These are phyloP conservation scores for Tympanoctomys barrerae DNA, from an alignment of 2,797 vertebrate species.

Conservation along the genomic window DNA sequence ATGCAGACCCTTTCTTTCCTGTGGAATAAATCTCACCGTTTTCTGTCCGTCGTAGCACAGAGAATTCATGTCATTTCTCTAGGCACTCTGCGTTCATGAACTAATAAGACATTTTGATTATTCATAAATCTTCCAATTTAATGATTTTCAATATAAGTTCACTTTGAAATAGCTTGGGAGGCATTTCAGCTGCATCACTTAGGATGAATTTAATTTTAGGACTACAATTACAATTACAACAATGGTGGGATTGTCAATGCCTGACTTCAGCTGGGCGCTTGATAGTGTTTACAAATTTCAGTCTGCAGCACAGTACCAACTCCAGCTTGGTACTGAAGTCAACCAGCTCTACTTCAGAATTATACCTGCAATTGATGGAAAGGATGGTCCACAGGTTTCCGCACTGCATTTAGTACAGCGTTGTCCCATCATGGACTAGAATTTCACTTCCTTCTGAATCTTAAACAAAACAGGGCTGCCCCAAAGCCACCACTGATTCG, in stretches of 20 bases:
- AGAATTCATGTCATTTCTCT: not conserved
- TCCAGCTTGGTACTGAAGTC: not conserved
- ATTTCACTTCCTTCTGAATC: conserved; percentile 50
- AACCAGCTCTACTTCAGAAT: not conserved
- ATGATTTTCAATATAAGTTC: not conserved
- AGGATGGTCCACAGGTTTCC: not conserved
- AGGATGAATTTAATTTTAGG: not conserved
- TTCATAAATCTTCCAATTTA: not conserved
- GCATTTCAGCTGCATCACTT: not conserved
- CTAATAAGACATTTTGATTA: conserved; percentile 32
- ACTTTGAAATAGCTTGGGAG: not conserved
- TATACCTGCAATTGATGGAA: not conserved
- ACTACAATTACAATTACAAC: conserved; percentile 3
- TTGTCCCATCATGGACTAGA: not conserved
- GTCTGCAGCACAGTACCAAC: not conserved
- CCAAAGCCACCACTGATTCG: conserved; percentile 12
- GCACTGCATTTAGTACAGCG: conserved; percentile 8
- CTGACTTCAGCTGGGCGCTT: not conserved
- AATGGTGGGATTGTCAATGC: not conserved
- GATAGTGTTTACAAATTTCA: conserved; percentile 19
- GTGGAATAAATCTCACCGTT: not conserved
- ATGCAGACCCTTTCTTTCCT: not conserved
- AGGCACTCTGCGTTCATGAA: not conserved
- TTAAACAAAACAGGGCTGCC: conserved; percentile 30
- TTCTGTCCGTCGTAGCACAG: not conserved